Evolutionary conservation across 2,797 vertebrate species (phyloP), one percentile per base, ranked within the genome.

Genomic region (Aulostomus chinensis): DNA sequence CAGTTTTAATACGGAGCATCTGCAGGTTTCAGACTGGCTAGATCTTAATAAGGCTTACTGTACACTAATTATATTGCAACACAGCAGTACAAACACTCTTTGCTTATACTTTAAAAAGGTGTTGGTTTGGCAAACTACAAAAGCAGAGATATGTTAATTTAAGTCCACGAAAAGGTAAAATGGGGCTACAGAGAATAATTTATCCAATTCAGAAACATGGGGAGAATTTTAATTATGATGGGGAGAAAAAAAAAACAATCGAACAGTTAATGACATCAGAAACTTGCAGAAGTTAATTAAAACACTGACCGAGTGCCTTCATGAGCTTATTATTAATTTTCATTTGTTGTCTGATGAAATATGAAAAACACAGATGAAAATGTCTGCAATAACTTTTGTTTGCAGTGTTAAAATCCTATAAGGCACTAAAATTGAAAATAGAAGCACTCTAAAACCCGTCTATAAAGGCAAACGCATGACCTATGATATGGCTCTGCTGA

Each of bases 21-120:
- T 63, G 56, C 49, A 55, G 58, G 40, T 74, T 71, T 45, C 63
- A 56, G 35, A 51, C 37, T 58, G 40, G 47, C 61, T 42, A 64
- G 36, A 71, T 60, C 54, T 70, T 71, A 54, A 67, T 74, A 68
- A 75, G 81, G 56, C 49, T 65, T 57, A 70, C 41, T 57, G 38
- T 77, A 71, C 66, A 75, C 58, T 80, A 90, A 79, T 89, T 85
- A 84, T 48, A 59, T 38, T 10, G 39, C 41, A 80, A 73, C 65
- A 78, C 50, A 74, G 30, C 63, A 68, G 51, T 49, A 73, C 29
- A 2, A 59, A 29, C 50, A 70, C 45, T 52, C 43, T 66, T 70
- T 64, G 43, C 48, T 76, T 51, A 48, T 47, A 45, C n/a, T 78
- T 71, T 47, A 52, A 75, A 79, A 73, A 78, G 28, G 28, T 43